Evolutionary conservation across 2,888 invertebrate genomes (phyloP), one percentile per base, ranked within the genome.

Genomic region (Oasisia sp.): DNA sequence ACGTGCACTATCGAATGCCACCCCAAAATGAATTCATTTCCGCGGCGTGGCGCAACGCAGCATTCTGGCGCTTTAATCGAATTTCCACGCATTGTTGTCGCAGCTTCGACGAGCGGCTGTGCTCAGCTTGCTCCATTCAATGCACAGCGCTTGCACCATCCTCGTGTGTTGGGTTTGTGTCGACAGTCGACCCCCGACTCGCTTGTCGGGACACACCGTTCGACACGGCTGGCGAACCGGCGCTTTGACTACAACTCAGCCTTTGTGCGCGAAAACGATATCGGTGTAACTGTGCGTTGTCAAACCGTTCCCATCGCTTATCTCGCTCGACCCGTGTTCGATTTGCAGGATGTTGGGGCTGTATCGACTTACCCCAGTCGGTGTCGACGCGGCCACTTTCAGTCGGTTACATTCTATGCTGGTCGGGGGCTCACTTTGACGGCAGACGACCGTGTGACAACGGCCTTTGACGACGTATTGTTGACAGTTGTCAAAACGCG

Each of bases 401-500:
- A 74, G n/a, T 74, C 74, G 74, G 27, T 74, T 74, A 74, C 74
- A 74, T 74, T 74, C 74, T 74, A 74, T 74, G 74, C 74, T 74
- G 74, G 74, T 7, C 74, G 74, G 74, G 74, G 27, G 74, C 14
- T 74, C 74, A 27, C 7, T 7, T 50, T 74, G 74, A 74, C 74
- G n/a, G 74, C 19, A 27, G 74, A 74, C 27, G 74, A 74, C 27
- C 19, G n/a, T 74, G 74, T 74, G 74, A 74, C 74, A 74, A 27
- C 27, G 7, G 74, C 19, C 74, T 74, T 74, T 74, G 74, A 74
- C 74, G n/a, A 74, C n/a, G 74, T 74, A 74, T 74, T 74, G 74
- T 74, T 74, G 74, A 74, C 74, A 74, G 74, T 74, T 74, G n/a
- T 74, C 74, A 74, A 74, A 74, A 74, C 74, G 74, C 74, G 74